Percentiles rank a stretch among this genome's conserved stretches.
These are phyloP conservation scores for Buceros bicornis DNA, from an alignment of 2,797 vertebrate species.

Conservation along the genomic window DNA sequence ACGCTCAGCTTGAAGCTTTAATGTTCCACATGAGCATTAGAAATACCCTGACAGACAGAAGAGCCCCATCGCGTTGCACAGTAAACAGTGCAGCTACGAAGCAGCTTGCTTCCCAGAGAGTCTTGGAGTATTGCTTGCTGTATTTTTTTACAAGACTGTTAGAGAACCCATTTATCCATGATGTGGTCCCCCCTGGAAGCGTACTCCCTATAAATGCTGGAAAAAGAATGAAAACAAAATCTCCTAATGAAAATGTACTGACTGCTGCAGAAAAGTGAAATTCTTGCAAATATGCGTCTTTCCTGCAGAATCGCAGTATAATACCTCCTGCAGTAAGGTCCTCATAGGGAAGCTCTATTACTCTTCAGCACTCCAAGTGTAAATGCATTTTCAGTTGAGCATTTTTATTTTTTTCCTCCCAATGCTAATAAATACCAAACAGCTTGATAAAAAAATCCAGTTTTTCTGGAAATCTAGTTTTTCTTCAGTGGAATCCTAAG, in stretches of 20 bases:
- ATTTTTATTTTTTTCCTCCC: not conserved
- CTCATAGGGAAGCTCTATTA: not conserved
- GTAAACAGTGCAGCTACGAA: not conserved
- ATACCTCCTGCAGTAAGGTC: not conserved
- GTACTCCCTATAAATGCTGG: not conserved
- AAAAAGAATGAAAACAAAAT: not conserved
- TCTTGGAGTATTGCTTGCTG: not conserved
- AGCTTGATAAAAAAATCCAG: not conserved
- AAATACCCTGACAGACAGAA: not conserved
- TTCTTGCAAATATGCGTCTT: not conserved
- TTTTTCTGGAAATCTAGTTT: not conserved
- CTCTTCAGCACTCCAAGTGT: not conserved
- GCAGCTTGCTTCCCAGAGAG: not conserved
- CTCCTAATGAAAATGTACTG: not conserved
- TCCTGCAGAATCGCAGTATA: not conserved
- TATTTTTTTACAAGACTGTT: not conserved
- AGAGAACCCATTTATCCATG: not conserved
- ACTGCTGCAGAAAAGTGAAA: not conserved
- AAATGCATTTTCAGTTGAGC: not conserved
- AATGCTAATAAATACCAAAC: not conserved
- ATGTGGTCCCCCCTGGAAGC: not conserved
- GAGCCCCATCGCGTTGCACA: not conserved
- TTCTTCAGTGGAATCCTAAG: not conserved
- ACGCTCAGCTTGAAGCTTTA: not conserved
- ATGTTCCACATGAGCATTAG: not conserved